Evolutionary conservation across 2,888 invertebrate species (phyloP).

Genomic region (Branchellion lobata): DNA sequence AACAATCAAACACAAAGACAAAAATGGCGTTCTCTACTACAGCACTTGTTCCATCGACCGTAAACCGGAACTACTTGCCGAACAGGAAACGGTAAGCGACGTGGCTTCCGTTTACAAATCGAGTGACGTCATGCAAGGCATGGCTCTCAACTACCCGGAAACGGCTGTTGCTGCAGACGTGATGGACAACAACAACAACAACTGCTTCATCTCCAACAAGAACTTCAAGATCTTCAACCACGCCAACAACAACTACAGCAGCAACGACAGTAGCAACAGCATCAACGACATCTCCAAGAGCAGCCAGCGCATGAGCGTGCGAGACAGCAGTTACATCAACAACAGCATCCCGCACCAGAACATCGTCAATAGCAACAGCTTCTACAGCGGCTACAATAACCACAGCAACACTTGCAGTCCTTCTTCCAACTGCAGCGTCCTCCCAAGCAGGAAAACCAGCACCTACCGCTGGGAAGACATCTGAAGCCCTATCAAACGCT

Average conservation of each 20-base stretch:
- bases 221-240: not conserved
- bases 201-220: not conserved
- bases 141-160: slow-evolving; percentile 11
- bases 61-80: not conserved
- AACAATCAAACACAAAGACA: slow-evolving; percentile 45
- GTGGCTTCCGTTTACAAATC: not conserved
- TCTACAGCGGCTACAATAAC: not conserved
- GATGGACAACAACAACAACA: slow-evolving; percentile 1
- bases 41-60: slow-evolving; percentile 35
- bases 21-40: slow-evolving; percentile 47
- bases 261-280: not conserved
- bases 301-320: not conserved
- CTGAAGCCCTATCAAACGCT: too few relatives aligned
- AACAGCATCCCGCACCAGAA: not conserved
- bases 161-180: not conserved
- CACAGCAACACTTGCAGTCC: not conserved
- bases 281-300: not conserved
- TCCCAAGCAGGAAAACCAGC: not conserved
- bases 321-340: not conserved
- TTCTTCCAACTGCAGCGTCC: not conserved
- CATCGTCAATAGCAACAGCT: not conserved
- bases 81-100: not conserved
- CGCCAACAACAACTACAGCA: not conserved
- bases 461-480: slow-evolving; percentile 8
- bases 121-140: not conserved